Percentiles rank a stretch among this genome's conserved stretches.
Conservation (phyloP, 2,888 invertebrate species). For the Acleris emargana region DNA sequence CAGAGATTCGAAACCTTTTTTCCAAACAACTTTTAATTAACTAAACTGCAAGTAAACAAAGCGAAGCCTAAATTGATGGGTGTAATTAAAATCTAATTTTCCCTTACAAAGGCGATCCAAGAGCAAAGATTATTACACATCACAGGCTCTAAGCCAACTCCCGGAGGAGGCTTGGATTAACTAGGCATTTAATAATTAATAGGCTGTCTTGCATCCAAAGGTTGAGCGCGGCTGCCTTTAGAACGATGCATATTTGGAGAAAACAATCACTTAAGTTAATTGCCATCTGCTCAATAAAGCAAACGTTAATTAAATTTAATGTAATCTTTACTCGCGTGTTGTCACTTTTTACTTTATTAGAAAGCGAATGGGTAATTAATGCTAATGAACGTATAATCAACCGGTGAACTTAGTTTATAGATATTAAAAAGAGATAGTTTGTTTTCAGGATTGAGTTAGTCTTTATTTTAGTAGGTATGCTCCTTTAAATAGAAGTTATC, state of each 20-base stretch:
- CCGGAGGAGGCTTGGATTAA: constrained; percentile 25
- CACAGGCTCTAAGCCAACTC: constrained; percentile 25
- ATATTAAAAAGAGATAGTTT: too few relatives aligned
- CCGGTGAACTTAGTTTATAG: too few relatives aligned
- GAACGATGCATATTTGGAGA: constrained; percentile 7
- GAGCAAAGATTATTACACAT: constrained; percentile 25
- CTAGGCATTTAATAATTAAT: constrained; percentile 34
- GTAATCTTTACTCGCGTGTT: too few relatives aligned
- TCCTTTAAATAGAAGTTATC: too few relatives aligned
- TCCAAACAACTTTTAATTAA: constrained; percentile 4
- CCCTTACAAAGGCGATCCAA: constrained; percentile 12
- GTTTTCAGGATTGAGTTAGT: too few relatives aligned
- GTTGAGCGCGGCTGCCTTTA: constrained; percentile 18
- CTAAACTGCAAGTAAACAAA: constrained; percentile 8
- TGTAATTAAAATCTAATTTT: constrained; percentile 31
- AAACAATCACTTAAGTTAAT: too few relatives aligned
- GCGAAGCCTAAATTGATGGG: constrained; percentile 15
- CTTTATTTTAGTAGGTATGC: too few relatives aligned
- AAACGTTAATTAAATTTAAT: too few relatives aligned
- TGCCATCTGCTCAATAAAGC: too few relatives aligned
- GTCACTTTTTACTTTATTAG: too few relatives aligned
- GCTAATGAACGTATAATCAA: too few relatives aligned
- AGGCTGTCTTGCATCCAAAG: constrained; percentile 23
- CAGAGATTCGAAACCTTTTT: constrained; percentile 3
- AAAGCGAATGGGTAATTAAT: too few relatives aligned